Percentiles rank a stretch among this genome's conserved stretches.
Evolutionary conservation across 2,797 vertebrate genomes (phyloP).

Genomic region (Acrocephalus scirpaceus): DNA sequence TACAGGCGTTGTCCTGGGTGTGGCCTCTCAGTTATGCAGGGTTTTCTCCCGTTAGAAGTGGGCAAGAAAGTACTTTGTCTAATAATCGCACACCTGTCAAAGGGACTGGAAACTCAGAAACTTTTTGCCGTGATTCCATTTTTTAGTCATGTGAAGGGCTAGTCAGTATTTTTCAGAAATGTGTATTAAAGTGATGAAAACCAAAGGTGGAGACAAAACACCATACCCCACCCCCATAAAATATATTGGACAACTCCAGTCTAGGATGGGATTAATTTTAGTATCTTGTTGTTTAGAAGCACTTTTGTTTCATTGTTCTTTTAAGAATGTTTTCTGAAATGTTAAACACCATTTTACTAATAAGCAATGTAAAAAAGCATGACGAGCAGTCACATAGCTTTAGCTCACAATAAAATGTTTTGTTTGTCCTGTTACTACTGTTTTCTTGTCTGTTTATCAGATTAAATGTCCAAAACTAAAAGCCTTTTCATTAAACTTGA

Average conservation of each 20-base stretch:
- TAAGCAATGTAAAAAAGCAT: slow-evolving; percentile 59
- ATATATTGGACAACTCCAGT: background rate
- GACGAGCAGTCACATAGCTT: slow-evolving; percentile 48
- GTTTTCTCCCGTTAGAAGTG: background rate
- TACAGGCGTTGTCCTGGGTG: accelerated
- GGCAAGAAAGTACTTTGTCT: background rate
- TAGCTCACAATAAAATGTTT: slow-evolving; percentile 63
- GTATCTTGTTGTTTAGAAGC: slow-evolving; percentile 18
- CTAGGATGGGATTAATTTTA: background rate
- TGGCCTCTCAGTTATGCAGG: background rate
- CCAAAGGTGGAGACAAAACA: slow-evolving; percentile 42
- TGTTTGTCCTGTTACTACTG: slow-evolving; percentile 20
- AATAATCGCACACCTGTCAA: background rate
- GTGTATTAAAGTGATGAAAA: background rate
- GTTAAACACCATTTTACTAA: slow-evolving; percentile 38
- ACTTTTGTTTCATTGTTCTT: slow-evolving; percentile 24
- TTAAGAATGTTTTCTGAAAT: slow-evolving; percentile 29
- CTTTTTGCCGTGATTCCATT: background rate
- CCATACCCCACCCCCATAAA: background rate
- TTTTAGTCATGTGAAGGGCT: background rate
- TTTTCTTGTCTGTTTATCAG: slow-evolving; percentile 39
- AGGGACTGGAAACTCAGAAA: background rate
- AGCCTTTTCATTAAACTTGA: slow-evolving; percentile 27
- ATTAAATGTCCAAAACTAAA: background rate
- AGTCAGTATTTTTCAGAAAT: slow-evolving; percentile 15